Evolutionary conservation across 2,113 vertebrate genomes (phyloP).

Genomic region (Arothron firmamentum): DNA sequence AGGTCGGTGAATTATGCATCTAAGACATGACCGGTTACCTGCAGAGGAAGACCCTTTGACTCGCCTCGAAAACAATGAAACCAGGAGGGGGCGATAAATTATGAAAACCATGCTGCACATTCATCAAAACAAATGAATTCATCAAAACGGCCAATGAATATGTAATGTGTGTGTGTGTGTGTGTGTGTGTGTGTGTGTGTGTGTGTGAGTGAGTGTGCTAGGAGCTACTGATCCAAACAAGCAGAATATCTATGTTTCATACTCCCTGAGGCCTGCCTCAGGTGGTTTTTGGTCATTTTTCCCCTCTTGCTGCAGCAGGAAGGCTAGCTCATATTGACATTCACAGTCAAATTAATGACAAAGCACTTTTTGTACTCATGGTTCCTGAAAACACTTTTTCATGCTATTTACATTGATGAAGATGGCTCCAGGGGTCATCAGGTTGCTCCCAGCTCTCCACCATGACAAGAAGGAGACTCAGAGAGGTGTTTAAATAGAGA

Average conservation of each 20-base stretch:
- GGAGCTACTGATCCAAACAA: conserved; percentile 37
- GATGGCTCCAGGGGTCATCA: no score
- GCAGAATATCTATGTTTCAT: conserved; percentile 22
- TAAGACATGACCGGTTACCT: conserved; percentile 8
- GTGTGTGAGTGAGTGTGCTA: background rate
- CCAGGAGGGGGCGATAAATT: conserved; percentile 25
- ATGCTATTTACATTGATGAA: background rate
- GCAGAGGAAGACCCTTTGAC: conserved; percentile 21
- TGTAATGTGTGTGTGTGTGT: conserved; percentile 9
- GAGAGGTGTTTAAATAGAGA: no score
- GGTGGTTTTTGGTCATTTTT: conserved; percentile 19
- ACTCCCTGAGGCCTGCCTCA: conserved; percentile 17
- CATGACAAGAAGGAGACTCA: no score
- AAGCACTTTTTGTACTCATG: background rate
- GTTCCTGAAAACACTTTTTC: background rate
- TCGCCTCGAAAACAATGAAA: conserved; percentile 23
- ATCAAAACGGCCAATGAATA: conserved; percentile 17
- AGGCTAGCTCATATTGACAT: conserved; percentile 8
- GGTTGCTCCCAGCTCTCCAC: no score
- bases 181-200: conserved; percentile 2
- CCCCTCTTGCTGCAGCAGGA: background rate
- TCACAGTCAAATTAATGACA: background rate
- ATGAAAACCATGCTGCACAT: conserved; percentile 15
- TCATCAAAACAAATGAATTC: conserved; percentile 12
- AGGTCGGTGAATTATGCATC: background rate